Base-by-base conservation (phyloP, 1,140 invertebrate genomes). In the Drosophila quadrilineata region DNA sequence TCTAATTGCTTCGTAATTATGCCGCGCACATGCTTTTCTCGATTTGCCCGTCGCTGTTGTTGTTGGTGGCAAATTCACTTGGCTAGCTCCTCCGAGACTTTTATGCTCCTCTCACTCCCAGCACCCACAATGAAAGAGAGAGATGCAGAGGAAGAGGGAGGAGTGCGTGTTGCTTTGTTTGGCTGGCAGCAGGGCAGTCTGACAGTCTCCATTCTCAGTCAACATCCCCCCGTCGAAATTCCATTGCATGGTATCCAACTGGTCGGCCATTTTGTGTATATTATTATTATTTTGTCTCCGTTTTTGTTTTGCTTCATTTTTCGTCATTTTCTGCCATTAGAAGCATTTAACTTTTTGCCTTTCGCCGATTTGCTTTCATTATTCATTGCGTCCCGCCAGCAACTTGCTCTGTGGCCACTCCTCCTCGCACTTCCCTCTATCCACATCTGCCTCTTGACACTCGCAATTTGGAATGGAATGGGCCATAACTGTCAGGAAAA, bases 1-100 rank as follows among this genome's bases (percentile, higher is more conserved):
- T 85, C 79, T 84, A 84, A 84, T 84, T 84, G 79, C 77, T 84
- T 85, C 79, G 77, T 84, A 85, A 84, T 84, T 84, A 84, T 84
- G 77, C 73, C 77, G 79, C 70, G 77, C 77, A 84, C 77, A 84
- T 84, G 77, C 48, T 84, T 77, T 68, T 85, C 77, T 85, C 71
- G 73, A 82, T 82, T 82, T 71, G 77, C 59, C 69, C 77, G 40
- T 56, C 70, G 26, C 17, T 43, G 52, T 49, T 58, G 52, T 41
- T 66, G 76, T 79, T 50, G 64, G 73, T 75, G n/a, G n/a, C n/a
- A n/a, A 82, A 82, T 82, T 82, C 72, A 75, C 45, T 76, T 54
- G 36, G 35, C 57, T 50, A 48, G 29, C 50, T 43, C 49, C 59
- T 57, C 24, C 9, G 52, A 54, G 53, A 50, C 6, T 52, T 33